Conservation (phyloP, 37 sponge, comb jelly and placozoan genomes). For the Diacarnus erythraeanus region DNA sequence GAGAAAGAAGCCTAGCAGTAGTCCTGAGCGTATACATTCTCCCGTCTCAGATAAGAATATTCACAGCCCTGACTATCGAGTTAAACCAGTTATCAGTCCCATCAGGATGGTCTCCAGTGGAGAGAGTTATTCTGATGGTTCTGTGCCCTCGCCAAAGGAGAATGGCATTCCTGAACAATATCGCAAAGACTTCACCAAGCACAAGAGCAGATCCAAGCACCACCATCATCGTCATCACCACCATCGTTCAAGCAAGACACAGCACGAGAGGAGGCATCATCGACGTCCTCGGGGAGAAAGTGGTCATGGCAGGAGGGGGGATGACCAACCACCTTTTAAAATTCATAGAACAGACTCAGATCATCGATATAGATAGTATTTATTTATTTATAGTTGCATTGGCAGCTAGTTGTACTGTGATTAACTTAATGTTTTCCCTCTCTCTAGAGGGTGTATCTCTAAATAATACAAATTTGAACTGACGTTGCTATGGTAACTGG, state of each 20-base stretch:
- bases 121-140: slow-evolving; percentile 9
- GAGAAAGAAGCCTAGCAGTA: background rate
- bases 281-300: slow-evolving; percentile 3
- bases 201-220: slow-evolving; percentile 12
- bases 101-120: slow-evolving; percentile 25
- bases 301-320: background rate
- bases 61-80: background rate
- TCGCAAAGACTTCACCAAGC: background rate
- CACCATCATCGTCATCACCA: slow-evolving; percentile 18
- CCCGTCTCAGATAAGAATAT: background rate
- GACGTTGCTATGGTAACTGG: background rate
- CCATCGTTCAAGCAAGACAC: background rate
- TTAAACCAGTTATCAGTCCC: slow-evolving; percentile 41
- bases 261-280: slow-evolving; percentile 2
- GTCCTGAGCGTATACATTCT: background rate
- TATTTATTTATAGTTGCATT: no score
- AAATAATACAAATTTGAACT: no score
- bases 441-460: no score
- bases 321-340: background rate
- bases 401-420: no score
- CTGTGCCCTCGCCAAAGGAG: background rate
- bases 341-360: background rate
- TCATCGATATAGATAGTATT: no score
- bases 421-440: no score
- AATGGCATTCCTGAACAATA: slow-evolving; percentile 39